Evolutionary conservation across 2,113 vertebrate species (phyloP).

Genomic region (Neolamprologus brichardi): DNA sequence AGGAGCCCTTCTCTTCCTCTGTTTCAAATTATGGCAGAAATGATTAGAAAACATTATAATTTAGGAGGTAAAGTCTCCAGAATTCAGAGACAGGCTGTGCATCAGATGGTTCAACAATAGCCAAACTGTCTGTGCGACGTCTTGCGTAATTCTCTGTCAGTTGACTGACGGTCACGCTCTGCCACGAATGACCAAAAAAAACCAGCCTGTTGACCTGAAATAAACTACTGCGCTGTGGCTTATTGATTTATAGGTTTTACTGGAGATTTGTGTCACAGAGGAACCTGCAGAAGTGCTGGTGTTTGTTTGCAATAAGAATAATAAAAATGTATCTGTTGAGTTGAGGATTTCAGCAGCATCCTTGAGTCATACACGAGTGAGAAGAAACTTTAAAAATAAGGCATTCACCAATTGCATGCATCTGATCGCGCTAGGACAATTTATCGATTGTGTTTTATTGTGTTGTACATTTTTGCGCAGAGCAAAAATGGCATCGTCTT

Average conservation of each 20-base stretch:
- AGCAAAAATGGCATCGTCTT: neutral
- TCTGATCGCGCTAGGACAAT: neutral
- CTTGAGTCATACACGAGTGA: neutral
- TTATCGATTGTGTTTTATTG: neutral
- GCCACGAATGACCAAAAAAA: neutral
- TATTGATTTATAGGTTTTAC: neutral
- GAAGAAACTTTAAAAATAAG: neutral
- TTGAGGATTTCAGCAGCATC: neutral
- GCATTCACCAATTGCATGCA: neutral
- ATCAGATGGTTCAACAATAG: neutral
- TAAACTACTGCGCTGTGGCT: neutral
- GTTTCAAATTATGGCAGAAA: conserved; percentile 19
- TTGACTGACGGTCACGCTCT: neutral
- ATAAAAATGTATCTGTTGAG: neutral
- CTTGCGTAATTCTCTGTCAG: neutral
- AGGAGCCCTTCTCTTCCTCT: neutral
- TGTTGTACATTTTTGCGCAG: neutral
- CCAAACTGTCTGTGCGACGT: neutral
- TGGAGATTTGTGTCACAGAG: neutral
- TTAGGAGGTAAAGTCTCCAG: neutral
- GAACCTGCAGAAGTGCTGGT: neutral
- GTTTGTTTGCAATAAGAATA: neutral
- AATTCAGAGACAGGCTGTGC: neutral
- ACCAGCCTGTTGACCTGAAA: neutral
- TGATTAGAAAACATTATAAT: neutral